Evolutionary conservation across 2,888 invertebrate species (phyloP).

Genomic region (Tachina grossa): DNA sequence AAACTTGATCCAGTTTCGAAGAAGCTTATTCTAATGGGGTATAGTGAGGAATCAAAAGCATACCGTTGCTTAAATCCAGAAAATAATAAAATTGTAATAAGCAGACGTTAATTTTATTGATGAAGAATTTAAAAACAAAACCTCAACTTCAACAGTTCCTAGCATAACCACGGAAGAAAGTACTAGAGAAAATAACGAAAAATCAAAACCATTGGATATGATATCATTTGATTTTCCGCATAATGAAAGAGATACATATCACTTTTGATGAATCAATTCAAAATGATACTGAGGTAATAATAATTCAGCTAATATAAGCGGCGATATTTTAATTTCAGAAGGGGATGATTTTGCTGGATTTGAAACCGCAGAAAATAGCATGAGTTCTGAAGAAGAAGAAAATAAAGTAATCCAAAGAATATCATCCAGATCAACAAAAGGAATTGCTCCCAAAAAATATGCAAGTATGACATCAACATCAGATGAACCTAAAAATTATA

Average conservation of each 20-base stretch:
- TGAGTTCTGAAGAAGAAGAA: neutral
- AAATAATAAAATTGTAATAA: neutral
- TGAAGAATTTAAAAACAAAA: neutral
- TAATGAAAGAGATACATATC: neutral
- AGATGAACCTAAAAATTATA: too few relatives aligned
- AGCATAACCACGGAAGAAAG: neutral
- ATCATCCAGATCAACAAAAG: slow-evolving; percentile 23
- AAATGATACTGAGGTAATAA: neutral
- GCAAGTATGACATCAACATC: neutral
- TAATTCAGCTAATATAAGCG: too few relatives aligned
- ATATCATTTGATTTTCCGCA: neutral
- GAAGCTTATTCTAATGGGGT: too few relatives aligned
- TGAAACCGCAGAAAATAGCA: slow-evolving; percentile 6
- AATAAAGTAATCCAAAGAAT: neutral
- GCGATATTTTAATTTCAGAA: too few relatives aligned
- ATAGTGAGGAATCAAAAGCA: neutral
- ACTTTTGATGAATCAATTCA: neutral
- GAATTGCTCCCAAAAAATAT: slow-evolving; percentile 9
- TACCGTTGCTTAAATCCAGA: neutral
- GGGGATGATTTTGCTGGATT: neutral
- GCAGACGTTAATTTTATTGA: neutral
- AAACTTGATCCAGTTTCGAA: neutral
- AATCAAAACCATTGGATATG: neutral
- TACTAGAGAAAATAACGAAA: too few relatives aligned
- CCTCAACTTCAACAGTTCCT: neutral